Evolutionary conservation across 2,888 invertebrate species (phyloP), one percentile per base, ranked within the genome.

Genomic region (Autographa pulchrina): DNA sequence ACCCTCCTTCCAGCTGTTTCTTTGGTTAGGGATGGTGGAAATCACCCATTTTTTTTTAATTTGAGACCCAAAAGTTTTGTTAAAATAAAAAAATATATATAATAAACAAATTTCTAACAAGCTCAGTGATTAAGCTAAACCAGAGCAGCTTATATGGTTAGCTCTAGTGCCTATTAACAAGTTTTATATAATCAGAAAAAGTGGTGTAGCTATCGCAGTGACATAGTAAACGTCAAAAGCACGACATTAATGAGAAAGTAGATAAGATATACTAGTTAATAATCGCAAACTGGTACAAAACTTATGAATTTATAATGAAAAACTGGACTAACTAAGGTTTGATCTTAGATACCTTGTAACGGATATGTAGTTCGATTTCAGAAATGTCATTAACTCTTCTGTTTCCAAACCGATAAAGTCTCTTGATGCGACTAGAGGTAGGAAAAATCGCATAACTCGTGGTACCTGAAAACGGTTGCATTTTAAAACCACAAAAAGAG

Each of bases 391-490:
- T 0, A 98, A 89, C 85, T 98, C 98, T 14, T 97, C 97, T 0
- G 96, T 89, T 14, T 96, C 96, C 31, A 98, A 90, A 67, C 97
- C 96, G 1, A 98, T 91, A 90, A 97, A 98, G 86, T 98, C 97
- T 80, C 96, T 97, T 0, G 97, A 97, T 52, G 98, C 97, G 38
- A 98, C 98, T 18, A 98, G 92, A 70, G 97, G 97, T 18, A 98
- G 90, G 89, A 98, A 98, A 89, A 98, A 98, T 75, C 96, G 96
- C 94, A 97, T 97, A 16, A 98, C 97, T 64, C 98, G 96, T 0
- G 97, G 97, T 4, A 98, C 91, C 96, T 96, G 77, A 0, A 80
- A 81, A 48, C 6, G 48, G n/a, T 1, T 16, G n/a, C 7, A 48
- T 48, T 38, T 38, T n/a, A 48, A 7, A 48, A 16, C 14, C 14